Conservation (phyloP, 2,888 invertebrate genomes). For the Mythimna albipuncta region DNA sequence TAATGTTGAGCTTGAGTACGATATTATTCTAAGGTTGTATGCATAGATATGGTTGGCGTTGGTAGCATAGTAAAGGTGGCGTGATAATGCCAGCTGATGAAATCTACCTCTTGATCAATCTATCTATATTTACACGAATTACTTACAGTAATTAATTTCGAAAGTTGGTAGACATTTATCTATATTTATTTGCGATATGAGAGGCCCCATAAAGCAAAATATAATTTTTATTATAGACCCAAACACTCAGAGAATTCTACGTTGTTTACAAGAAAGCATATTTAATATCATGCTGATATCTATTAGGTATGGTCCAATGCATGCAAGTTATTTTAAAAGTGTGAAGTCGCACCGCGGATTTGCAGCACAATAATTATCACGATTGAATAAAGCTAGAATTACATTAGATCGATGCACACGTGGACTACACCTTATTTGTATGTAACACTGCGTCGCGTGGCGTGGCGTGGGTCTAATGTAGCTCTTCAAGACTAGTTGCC, state of each 20-base stretch:
- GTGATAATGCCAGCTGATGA: not conserved
- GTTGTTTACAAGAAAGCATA: constrained; percentile 15
- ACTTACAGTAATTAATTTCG: not conserved
- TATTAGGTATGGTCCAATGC: constrained; percentile 21
- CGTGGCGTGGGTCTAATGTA: no score
- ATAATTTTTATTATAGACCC: not conserved
- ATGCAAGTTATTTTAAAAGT: constrained; percentile 19
- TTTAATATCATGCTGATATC: constrained; percentile 14
- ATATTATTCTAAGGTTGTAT: no score
- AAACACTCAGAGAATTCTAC: not conserved
- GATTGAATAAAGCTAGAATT: not conserved
- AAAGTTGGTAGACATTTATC: not conserved
- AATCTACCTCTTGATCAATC: not conserved
- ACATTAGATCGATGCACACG: no score
- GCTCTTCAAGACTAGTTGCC: no score
- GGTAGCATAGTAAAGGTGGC: not conserved
- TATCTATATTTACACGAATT: not conserved
- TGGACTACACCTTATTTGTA: no score
- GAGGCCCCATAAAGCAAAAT: not conserved
- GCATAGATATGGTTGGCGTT: no score
- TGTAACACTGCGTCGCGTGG: no score
- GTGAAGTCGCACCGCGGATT: constrained; percentile 6
- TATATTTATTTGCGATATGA: not conserved
- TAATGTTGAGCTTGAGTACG: no score
- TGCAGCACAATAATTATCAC: not conserved